Conservation (phyloP, 1,140 invertebrate species). For the Zaprionus gabonicus region DNA sequence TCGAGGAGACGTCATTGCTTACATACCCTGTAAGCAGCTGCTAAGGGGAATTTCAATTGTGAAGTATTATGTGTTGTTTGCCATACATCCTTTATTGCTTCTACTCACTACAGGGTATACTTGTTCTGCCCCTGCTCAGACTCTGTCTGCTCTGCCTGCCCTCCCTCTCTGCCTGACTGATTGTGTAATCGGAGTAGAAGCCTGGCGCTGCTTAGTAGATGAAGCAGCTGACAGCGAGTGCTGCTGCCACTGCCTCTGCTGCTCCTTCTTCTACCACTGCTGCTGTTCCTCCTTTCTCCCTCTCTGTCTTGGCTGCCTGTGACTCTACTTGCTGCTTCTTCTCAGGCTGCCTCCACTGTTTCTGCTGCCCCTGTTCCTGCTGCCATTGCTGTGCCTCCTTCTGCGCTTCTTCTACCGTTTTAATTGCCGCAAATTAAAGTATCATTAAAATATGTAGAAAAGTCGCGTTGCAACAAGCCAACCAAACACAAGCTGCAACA, state of each 20-base stretch:
- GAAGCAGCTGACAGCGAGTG: neutral
- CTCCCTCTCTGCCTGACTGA: slow-evolving; percentile 40
- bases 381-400: neutral
- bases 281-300: neutral
- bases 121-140: neutral
- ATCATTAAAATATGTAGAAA: slow-evolving; percentile 78
- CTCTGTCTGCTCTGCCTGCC: neutral
- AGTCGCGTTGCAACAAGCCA: slow-evolving; percentile 25
- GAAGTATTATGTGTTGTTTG: too few species aligned
- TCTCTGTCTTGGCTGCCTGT: neutral
- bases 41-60: too few species aligned
- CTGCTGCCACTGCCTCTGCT: neutral
- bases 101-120: neutral
- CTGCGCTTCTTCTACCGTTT: slow-evolving; percentile 60
- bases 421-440: slow-evolving; percentile 79
- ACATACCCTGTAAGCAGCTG: neutral
- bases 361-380: neutral
- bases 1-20: neutral
- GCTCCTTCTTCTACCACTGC: neutral
- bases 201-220: slow-evolving; percentile 18
- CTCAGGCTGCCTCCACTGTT: neutral
- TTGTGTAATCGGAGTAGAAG: slow-evolving; percentile 60
- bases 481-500: slow-evolving; percentile 50
- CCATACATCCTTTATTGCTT: neutral
- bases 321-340: neutral